These are phyloP conservation scores for Marronus borbonicus DNA, from an alignment of 2,888 invertebrate genomes.

Conservation along the genomic window DNA sequence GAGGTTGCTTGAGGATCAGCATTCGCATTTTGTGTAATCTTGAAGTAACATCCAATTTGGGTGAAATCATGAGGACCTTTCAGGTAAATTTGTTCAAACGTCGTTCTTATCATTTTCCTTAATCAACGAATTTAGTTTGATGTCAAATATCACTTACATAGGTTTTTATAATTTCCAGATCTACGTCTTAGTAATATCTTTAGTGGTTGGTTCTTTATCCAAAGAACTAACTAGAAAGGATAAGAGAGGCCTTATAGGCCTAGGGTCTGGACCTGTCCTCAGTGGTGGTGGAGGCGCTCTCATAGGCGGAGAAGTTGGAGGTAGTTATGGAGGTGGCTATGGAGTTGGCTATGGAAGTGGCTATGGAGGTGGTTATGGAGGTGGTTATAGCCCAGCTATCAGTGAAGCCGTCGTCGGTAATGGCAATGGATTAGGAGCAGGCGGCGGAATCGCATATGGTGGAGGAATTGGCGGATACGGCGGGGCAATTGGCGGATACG, in stretches of 20 bases:
- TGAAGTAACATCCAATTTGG: constrained; percentile 26
- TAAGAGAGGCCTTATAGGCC: constrained; percentile 57
- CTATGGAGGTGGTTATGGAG: background rate
- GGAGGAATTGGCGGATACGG: constrained; percentile 40
- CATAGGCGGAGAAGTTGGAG: constrained; percentile 51
- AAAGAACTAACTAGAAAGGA: constrained; percentile 54
- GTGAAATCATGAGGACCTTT: constrained; percentile 55
- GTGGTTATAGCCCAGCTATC: constrained; percentile 7
- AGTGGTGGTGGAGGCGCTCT: constrained; percentile 51
- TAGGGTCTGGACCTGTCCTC: constrained; percentile 52
- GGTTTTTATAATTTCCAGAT: constrained; percentile 47
- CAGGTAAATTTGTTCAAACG: constrained; percentile 52
- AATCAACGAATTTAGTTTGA: background rate
- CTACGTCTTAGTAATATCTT: constrained; percentile 53
- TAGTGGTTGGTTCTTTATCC: constrained; percentile 50
- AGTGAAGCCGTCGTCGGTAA: background rate
- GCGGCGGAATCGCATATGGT: constrained; percentile 34
- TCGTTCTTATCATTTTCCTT: no score
- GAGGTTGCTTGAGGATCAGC: constrained; percentile 9
- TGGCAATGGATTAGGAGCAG: background rate
- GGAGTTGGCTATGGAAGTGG: constrained; percentile 40
- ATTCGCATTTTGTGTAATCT: constrained; percentile 32
- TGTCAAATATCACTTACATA: background rate
- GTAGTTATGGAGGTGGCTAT: constrained; percentile 51
- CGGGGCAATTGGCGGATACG: background rate